These are phyloP conservation scores for Scaptodrosophila latifasciaeformis DNA, from an alignment of 2,888 invertebrate species.

Conservation along the genomic window DNA sequence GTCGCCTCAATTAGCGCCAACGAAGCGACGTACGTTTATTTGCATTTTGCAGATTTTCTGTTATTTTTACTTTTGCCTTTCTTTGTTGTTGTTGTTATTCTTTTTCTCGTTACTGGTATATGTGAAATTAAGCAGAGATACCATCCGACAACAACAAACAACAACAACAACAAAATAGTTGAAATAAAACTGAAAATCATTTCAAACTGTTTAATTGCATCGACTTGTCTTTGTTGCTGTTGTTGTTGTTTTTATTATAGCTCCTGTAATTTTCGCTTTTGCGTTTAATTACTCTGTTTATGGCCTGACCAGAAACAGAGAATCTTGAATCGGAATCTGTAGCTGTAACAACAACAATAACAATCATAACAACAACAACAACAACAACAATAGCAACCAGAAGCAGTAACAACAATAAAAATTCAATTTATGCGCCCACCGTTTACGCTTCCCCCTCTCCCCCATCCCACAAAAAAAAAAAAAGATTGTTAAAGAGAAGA, in stretches of 20 bases:
- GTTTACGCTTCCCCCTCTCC: not conserved
- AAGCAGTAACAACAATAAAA: constrained; percentile 49
- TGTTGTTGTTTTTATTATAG: constrained; percentile 25
- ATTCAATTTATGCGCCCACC: constrained; percentile 58
- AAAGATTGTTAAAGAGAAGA: too few relatives aligned
- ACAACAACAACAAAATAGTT: constrained; percentile 10
- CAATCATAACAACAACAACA: constrained; percentile 40
- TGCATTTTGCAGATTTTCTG: constrained; percentile 43
- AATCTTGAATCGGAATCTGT: too few relatives aligned
- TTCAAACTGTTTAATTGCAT: constrained; percentile 62
- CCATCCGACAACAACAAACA: too few relatives aligned
- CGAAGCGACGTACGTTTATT: constrained; percentile 52
- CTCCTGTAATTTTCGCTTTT: constrained; percentile 41
- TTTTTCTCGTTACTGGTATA: constrained; percentile 21
- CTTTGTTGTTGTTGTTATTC: constrained; percentile 5
- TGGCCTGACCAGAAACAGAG: constrained; percentile 45
- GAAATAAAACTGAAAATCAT: constrained; percentile 43
- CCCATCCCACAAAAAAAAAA: too few relatives aligned
- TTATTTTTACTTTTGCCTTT: constrained; percentile 10
- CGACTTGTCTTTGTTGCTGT: constrained; percentile 10
- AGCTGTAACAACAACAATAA: constrained; percentile 41
- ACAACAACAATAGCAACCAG: constrained; percentile 34
- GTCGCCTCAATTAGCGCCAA: constrained; percentile 59
- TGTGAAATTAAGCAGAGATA: constrained; percentile 51
- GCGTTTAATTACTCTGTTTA: constrained; percentile 65